A percentile compares a stretch with the other conserved stretches of the same genome.
These are phyloP conservation scores for Tipula confusa DNA, from an alignment of 2,888 invertebrate species.

Conservation along the genomic window DNA sequence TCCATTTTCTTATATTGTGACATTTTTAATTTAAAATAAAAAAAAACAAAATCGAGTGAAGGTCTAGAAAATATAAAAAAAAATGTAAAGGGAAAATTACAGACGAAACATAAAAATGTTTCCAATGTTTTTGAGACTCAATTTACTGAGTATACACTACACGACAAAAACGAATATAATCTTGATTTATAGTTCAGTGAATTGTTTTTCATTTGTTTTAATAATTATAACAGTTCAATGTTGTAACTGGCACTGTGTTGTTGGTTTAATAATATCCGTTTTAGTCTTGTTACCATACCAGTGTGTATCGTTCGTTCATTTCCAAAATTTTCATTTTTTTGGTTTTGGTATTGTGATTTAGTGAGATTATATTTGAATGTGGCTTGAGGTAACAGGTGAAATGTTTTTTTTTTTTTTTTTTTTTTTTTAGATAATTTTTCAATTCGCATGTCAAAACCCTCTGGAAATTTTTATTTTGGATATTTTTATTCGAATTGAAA, in stretches of 20 bases:
- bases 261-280: neutral
- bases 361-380: neutral
- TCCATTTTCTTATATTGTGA: conserved; percentile 5
- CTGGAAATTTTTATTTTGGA: neutral
- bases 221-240: conserved; percentile 6
- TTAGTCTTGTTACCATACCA: neutral
- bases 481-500: neutral
- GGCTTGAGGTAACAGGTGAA: conserved; percentile 20
- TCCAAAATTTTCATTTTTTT: neutral
- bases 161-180: conserved; percentile 4
- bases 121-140: neutral
- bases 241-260: neutral
- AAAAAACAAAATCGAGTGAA: neutral
- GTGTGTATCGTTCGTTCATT: neutral
- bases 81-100: neutral
- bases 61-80: too few relatives aligned
- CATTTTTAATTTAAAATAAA: neutral
- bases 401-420: neutral
- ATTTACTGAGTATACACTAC: neutral
- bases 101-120: neutral
- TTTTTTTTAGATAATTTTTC: neutral
- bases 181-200: conserved; percentile 25
- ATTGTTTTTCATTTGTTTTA: conserved; percentile 25
- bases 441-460: conserved; percentile 15
- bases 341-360: neutral